These are phyloP conservation scores for Cataglyphis livida DNA, from an alignment of 2,888 invertebrate genomes.

Conservation along the genomic window DNA sequence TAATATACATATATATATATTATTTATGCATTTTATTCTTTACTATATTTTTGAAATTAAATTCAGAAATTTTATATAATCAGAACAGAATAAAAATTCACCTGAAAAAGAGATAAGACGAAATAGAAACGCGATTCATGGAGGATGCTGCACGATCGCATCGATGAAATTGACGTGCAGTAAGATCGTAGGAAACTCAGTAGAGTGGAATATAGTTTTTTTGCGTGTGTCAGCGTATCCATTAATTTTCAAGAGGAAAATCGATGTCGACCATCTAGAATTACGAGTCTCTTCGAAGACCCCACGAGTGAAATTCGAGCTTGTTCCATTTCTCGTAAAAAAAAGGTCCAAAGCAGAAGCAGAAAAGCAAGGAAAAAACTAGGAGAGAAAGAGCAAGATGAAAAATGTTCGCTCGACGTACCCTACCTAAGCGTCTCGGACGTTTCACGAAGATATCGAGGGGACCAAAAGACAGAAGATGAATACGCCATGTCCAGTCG, in stretches of 20 bases:
- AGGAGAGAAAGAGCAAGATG: conserved; percentile 38
- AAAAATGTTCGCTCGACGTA: conserved; percentile 45
- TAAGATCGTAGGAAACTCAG: conserved; percentile 45
- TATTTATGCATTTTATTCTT: neutral
- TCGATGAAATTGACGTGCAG: conserved; percentile 61
- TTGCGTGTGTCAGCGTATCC: conserved; percentile 67
- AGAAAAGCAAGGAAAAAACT: conserved; percentile 34
- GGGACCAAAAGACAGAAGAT: conserved; percentile 52
- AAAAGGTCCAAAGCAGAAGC: conserved; percentile 20
- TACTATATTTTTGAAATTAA: neutral
- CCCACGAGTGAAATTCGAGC: conserved; percentile 76
- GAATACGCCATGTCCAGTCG: conserved; percentile 56
- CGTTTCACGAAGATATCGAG: conserved; percentile 56
- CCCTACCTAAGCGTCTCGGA: conserved; percentile 58
- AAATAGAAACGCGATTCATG: conserved; percentile 32
- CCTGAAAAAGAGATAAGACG: neutral
- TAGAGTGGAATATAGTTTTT: conserved; percentile 28
- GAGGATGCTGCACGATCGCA: conserved; percentile 54
- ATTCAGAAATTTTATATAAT: neutral
- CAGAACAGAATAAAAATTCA: neutral
- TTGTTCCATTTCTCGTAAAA: conserved; percentile 66
- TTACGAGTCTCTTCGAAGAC: conserved; percentile 70
- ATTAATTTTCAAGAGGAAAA: conserved; percentile 80
- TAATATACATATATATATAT: too few species aligned
- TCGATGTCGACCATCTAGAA: conserved; percentile 76